Evolutionary conservation across 2,113 vertebrate species (phyloP), one percentile per base, ranked within the genome.

Genomic region (Ciconia maguari): DNA sequence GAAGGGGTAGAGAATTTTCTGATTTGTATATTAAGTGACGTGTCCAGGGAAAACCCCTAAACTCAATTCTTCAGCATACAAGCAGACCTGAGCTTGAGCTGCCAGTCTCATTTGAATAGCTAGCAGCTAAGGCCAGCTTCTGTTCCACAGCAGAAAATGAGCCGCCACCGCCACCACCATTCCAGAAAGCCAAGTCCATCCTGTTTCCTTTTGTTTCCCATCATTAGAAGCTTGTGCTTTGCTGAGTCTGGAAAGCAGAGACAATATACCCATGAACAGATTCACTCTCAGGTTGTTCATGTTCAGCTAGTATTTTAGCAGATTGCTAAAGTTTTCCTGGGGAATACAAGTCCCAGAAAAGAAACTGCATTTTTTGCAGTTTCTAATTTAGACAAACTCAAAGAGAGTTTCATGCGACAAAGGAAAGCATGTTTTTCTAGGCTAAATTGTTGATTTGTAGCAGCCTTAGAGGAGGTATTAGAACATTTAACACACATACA

Each of bases 111-210:
- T 70, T 62, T 83, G 46, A 94, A 83, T 83, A 88, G 46, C 38
- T 44, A 77, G 21, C 64, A 94, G 60, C 71, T 70, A 92, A 92
- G 46, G 12, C 34, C 0, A 0, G 41, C 19, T 89, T 41, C 44
- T 88, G 4, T 19, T 74, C 13, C 54, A 55, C 38, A 66, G 51
- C 30, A 88, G 75, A 93, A 94, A 78, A 89, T 36, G 48, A 76
- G 49, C 57, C 8, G 1, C 36, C 20, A 9, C 66, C 7, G 2
- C 27, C 57, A 93, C 34, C 41, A 57, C 62, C 42, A 51, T 80
- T 94, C 90, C 92, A 94, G 96, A 97, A 94, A 80, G 71, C 87
- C 87, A 86, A 95, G 93, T 94, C 66, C 84, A 85, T 94, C 96
- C 93, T 94, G 82, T 95, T 93, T 71, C 29, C 15, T 65, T 44